Evolutionary conservation across 2,113 vertebrate genomes (phyloP), one percentile per base, ranked within the genome.

Genomic region (Ranitomeya imitator): DNA sequence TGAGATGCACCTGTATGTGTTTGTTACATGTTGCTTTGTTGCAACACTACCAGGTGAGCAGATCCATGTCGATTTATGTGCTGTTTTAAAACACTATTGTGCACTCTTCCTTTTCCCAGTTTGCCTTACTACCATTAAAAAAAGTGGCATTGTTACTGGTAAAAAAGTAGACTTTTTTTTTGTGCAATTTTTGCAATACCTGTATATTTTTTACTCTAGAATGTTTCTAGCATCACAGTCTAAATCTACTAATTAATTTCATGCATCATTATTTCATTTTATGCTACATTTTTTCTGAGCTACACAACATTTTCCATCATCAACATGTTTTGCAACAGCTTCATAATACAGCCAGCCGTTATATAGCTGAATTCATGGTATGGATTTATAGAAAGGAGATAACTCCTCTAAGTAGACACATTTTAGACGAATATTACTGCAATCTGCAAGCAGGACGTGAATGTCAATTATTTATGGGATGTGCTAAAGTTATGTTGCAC

Each of bases 381-480:
- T 74, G 7, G 51, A 45, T 60, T 78, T 78, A 78, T 63, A 57
- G 31, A 51, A 77, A 67, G 37, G 59, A 45, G 67, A 88, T 88
- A 84, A 83, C 73, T 54, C 45, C 69, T 51, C 23, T 88, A 83
- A 88, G 57, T 88, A 76, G 69, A 65, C 79, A 76, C 69, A 81
- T 67, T 88, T 83, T 31, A 55, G 69, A 76, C 84, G 61, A 83
- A 88, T 78, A 88, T 88, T 57, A 55, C 81, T 37, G 80, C 71
- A 84, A 67, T 84, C 87, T 78, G 81, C 81, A 88, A 10, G 16
- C 45, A 67, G 61, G 73, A 76, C 57, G 67, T 88, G 84, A 88
- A 88, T 77, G 87, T 88, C 80, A 88, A 84, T 84, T 78, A 84
- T 88, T 88, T 84, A 84, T 88, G 81, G 80, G 80, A 78, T 78